Evolutionary conservation across 2,888 invertebrate genomes (phyloP).

Genomic region (Hyppa rectilinea): DNA sequence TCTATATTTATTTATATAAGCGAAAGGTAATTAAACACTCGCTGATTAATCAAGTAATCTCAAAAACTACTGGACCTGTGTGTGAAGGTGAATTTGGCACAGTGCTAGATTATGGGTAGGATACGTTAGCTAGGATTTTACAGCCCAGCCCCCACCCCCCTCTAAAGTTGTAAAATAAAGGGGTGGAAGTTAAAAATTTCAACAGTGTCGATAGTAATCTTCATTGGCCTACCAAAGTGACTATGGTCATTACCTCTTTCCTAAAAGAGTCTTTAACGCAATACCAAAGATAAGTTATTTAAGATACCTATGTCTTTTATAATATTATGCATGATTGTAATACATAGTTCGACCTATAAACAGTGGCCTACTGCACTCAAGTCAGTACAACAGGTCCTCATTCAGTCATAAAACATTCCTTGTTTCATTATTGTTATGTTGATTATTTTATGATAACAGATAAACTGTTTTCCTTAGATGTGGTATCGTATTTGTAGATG

Average conservation of each 20-base stretch:
- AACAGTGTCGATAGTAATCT: too few species aligned
- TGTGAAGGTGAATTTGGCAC: too few species aligned
- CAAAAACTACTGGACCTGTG: too few species aligned
- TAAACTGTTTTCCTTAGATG: conserved; percentile 10
- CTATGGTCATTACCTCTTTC: neutral
- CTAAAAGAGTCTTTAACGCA: neutral
- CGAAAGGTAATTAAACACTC: too few species aligned
- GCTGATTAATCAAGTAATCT: too few species aligned
- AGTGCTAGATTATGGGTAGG: too few species aligned
- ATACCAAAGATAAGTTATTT: neutral
- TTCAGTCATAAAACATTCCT: conserved; percentile 30
- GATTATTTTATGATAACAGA: conserved; percentile 11
- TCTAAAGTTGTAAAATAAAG: too few species aligned
- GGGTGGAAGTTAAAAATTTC: too few species aligned
- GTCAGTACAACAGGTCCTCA: conserved; percentile 55
- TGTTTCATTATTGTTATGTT: conserved; percentile 30
- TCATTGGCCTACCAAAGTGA: neutral
- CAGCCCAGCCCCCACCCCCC: too few species aligned
- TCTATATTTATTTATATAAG: too few species aligned
- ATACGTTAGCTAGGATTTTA: too few species aligned
- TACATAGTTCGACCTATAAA: conserved; percentile 52
- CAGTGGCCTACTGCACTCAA: conserved; percentile 41
- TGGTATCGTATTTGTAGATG: neutral
- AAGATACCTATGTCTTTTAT: neutral
- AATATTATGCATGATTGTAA: conserved; percentile 24